A percentile compares a stretch with the other conserved stretches of the same genome.
Evolutionary conservation across 2,797 vertebrate genomes (phyloP).

Genomic region (Onychomys leucogaster): DNA sequence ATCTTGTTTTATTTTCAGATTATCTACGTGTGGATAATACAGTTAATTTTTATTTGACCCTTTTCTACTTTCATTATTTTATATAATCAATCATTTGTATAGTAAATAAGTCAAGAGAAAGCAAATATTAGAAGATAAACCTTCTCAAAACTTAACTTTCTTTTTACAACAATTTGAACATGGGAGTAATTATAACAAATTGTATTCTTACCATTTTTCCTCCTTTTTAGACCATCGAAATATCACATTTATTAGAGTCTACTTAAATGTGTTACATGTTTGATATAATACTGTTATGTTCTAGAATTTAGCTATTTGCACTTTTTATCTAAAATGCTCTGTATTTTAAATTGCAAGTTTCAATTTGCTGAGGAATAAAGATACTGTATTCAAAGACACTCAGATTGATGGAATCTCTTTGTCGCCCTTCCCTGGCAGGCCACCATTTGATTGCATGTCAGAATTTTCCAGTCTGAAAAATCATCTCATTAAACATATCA

Average conservation of each 20-base stretch:
- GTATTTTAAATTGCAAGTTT: conserved; percentile 51
- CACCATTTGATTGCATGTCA: conserved; percentile 95
- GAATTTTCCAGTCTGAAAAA: conserved; percentile 97
- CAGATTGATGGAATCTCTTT: conserved; percentile 56
- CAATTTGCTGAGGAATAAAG: conserved; percentile 52
- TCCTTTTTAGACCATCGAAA: neutral
- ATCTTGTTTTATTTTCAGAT: neutral
- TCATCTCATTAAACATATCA: conserved; percentile 96
- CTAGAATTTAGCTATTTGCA: conserved; percentile 14
- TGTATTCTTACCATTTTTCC: neutral
- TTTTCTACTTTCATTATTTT: neutral
- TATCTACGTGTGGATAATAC: neutral
- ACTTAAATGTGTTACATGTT: conserved; percentile 33
- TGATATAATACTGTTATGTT: conserved; percentile 6
- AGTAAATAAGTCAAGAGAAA: conserved; percentile 41
- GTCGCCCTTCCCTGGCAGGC: conserved; percentile 87
- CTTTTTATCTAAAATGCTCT: conserved; percentile 13
- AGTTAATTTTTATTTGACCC: neutral
- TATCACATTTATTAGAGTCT: neutral
- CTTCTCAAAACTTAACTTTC: neutral
- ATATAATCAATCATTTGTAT: conserved; percentile 5
- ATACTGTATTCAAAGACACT: neutral
- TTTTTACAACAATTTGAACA: conserved; percentile 17
- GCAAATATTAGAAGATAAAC: neutral
- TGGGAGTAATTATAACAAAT: neutral